Percentiles rank a stretch among this genome's conserved stretches.
These are phyloP conservation scores for Steinernema carpocapsae DNA, from an alignment of 2,888 invertebrate genomes.

Conservation along the genomic window DNA sequence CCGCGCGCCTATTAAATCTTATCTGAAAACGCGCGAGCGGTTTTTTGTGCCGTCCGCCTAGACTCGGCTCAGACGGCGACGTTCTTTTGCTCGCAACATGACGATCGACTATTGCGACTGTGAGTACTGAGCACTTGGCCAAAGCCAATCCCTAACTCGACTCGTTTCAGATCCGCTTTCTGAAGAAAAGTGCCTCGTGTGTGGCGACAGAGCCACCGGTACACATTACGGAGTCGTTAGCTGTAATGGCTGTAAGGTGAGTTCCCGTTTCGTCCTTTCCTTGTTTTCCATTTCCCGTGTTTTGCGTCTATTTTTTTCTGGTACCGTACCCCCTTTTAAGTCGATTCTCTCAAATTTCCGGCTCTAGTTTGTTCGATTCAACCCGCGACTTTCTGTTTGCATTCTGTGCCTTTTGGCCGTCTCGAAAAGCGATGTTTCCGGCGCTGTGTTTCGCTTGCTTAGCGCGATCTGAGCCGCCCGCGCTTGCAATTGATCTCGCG, in stretches of 20 bases:
- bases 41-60: neutral
- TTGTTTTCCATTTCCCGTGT: too few species aligned
- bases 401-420: neutral
- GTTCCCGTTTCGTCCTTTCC: neutral
- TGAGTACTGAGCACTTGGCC: neutral
- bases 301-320: too few species aligned
- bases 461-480: neutral
- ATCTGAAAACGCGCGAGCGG: constrained; percentile 11
- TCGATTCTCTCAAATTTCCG: too few species aligned
- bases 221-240: constrained; percentile 58
- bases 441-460: neutral
- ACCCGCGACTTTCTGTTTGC: neutral
- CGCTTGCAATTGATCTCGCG: neutral
- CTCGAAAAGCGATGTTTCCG: constrained; percentile 1
- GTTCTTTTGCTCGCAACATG: constrained; percentile 3
- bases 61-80: neutral
- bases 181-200: constrained; percentile 59
- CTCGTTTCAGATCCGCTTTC: constrained; percentile 13
- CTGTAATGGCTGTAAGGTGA: constrained; percentile 66
- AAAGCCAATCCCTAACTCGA: too few species aligned
- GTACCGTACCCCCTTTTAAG: too few species aligned
- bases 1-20: neutral
- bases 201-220: constrained; percentile 62
- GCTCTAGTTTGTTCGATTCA: neutral
- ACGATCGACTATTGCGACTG: constrained; percentile 32